Evolutionary conservation across 2,113 vertebrate genomes (phyloP).

Genomic region (Colinus virginianus): DNA sequence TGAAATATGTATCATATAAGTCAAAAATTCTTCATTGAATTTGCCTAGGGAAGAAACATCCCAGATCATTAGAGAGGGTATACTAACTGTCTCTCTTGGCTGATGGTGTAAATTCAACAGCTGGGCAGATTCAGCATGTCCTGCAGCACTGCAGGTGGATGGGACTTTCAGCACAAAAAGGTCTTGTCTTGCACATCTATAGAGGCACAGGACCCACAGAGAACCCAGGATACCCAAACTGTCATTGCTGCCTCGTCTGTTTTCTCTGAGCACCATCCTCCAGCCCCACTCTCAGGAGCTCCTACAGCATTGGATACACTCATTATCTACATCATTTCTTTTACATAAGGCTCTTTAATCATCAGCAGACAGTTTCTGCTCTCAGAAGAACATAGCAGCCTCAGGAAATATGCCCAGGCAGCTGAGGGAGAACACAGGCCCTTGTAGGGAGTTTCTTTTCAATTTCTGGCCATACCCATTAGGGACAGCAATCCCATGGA

Average conservation of each 20-base stretch:
- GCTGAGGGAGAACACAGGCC: not conserved
- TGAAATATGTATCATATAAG: not conserved
- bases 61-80: not conserved
- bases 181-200: not conserved
- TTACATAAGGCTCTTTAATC: not conserved
- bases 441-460: not conserved
- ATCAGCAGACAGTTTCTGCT: not conserved
- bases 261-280: not conserved
- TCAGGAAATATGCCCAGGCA: not conserved
- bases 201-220: not conserved
- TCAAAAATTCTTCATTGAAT: not conserved
- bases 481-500: not conserved
- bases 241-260: not conserved
- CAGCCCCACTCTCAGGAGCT: not conserved
- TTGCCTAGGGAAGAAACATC: not conserved
- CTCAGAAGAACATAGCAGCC: not conserved
- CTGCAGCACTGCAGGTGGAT: not conserved
- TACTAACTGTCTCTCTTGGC: not conserved
- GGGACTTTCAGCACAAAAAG: not conserved
- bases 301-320: not conserved
- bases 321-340: not conserved
- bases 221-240: rapidly evolving
- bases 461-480: not conserved
- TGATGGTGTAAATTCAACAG: not conserved
- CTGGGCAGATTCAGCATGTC: not conserved